Conservation (phyloP, 2,113 vertebrate species). For the Ivindomyrus marchei region DNA sequence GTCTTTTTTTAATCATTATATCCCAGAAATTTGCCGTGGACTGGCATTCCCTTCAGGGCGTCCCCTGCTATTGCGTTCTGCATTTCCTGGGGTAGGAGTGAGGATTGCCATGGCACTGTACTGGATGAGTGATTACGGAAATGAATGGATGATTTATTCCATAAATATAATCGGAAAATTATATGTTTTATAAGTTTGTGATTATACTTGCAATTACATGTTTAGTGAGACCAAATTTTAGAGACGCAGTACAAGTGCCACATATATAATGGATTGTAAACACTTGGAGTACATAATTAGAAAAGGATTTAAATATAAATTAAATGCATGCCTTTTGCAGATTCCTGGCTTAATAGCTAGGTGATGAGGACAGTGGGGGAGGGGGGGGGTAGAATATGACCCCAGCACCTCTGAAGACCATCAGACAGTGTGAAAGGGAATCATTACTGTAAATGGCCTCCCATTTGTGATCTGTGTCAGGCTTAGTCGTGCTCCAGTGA, state of each 20-base stretch:
- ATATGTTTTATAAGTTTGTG: background rate
- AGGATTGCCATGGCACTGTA: background rate
- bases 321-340: background rate
- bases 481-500: conserved; percentile 8
- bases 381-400: background rate
- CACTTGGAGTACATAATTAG: background rate
- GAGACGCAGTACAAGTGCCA: background rate
- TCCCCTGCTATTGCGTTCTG: background rate
- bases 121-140: background rate
- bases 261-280: background rate
- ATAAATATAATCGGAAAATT: background rate
- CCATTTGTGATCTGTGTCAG: background rate
- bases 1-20: background rate
- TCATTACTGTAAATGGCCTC: conserved; percentile 17
- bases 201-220: background rate
- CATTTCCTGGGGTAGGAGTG: background rate
- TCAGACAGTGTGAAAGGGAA: conserved; percentile 10
- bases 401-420: conserved; percentile 11
- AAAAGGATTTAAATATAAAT: background rate
- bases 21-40: background rate
- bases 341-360: background rate
- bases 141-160: background rate
- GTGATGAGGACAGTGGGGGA: background rate
- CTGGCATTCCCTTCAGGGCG: background rate
- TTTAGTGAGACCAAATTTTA: background rate